Percentiles rank a stretch among this genome's conserved stretches.
These are phyloP conservation scores for Cerastoderma edule DNA, from an alignment of 2,888 invertebrate genomes.

Conservation along the genomic window DNA sequence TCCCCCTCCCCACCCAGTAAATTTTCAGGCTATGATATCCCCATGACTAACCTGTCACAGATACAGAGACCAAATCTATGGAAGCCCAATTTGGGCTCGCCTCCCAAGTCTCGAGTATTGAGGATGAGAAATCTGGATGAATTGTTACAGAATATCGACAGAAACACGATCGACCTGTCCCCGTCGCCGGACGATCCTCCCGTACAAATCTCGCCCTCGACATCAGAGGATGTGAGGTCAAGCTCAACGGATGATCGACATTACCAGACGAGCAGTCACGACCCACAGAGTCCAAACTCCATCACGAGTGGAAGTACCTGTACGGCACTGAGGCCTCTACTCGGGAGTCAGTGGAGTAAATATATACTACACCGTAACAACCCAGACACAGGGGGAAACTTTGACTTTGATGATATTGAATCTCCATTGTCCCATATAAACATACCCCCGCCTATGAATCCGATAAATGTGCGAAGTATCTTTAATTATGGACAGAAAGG, in stretches of 20 bases:
- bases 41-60: slow-evolving; percentile 46
- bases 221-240: slow-evolving; percentile 75
- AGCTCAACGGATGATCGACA: slow-evolving; percentile 73
- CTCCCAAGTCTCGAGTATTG: slow-evolving; percentile 75
- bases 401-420: slow-evolving; percentile 59
- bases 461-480: slow-evolving; percentile 74
- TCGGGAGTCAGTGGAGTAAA: slow-evolving; percentile 76
- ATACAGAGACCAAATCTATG: slow-evolving; percentile 68
- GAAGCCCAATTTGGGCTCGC: slow-evolving; percentile 73
- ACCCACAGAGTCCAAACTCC: slow-evolving; percentile 75
- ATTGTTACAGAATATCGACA: slow-evolving; percentile 71
- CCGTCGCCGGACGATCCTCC: slow-evolving; percentile 78
- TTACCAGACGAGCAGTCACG: slow-evolving; percentile 58
- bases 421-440: slow-evolving; percentile 68
- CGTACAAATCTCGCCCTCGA: slow-evolving; percentile 76
- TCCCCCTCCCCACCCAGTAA: slow-evolving; percentile 65
- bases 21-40: slow-evolving; percentile 64
- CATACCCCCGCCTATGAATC: slow-evolving; percentile 79
- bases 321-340: slow-evolving; percentile 67
- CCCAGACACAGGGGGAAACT: slow-evolving; percentile 51
- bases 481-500: slow-evolving; percentile 70
- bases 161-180: slow-evolving; percentile 77
- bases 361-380: slow-evolving; percentile 72
- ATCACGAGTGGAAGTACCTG: slow-evolving; percentile 73
- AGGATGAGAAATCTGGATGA: slow-evolving; percentile 75